Percentiles rank a stretch among this genome's conserved stretches.
phyloP scores from a whole-genome alignment of 2,797 vertebrate species.

The Molothrus ater region DNA sequence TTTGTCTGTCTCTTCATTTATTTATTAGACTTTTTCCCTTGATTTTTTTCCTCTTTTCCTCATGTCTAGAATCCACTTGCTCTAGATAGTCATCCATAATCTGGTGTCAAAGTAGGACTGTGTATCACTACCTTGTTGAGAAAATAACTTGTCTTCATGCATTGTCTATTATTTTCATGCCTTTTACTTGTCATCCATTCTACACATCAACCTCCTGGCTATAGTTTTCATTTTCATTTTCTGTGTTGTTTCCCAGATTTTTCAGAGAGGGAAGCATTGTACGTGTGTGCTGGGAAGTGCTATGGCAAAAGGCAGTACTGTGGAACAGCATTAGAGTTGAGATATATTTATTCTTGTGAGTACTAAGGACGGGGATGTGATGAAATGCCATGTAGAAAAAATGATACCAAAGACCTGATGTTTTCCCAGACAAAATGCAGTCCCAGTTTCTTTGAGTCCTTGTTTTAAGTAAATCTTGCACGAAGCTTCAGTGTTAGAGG shows the following conservation, averaged over 20 bases:
- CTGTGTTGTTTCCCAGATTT: background rate
- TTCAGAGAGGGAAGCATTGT: background rate
- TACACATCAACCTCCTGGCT: background rate
- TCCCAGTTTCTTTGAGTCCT: background rate
- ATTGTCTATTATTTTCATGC: background rate
- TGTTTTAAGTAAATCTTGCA: background rate
- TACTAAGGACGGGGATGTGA: background rate
- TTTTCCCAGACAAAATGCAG: background rate
- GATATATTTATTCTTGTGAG: background rate
- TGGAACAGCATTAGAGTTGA: background rate
- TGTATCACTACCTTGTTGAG: background rate
- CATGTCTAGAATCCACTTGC: background rate
- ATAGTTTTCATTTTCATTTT: background rate
- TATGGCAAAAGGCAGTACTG: background rate
- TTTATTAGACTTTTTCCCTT: background rate
- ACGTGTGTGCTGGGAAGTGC: background rate
- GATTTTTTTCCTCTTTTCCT: background rate
- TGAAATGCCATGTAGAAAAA: background rate
- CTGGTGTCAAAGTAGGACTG: background rate
- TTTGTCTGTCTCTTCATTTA: background rate
- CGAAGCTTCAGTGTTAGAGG: rapidly evolving
- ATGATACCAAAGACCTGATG: background rate
- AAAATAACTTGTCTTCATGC: background rate
- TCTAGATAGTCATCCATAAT: background rate
- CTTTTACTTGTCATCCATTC: background rate